phyloP scores from a whole-genome alignment of 2,888 invertebrate species.

The Pocota personata region DNA sequence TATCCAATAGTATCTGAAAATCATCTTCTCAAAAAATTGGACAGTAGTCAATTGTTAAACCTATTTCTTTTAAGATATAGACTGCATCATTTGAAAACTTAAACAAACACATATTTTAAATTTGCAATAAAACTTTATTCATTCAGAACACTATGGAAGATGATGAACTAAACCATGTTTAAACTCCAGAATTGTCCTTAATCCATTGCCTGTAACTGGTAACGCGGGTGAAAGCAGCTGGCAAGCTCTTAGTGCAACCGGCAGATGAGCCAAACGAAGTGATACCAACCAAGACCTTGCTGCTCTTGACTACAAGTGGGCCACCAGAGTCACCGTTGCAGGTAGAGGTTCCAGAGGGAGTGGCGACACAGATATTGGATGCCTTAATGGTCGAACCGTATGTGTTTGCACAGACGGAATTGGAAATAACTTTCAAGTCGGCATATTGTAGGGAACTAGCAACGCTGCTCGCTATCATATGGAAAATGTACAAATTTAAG shows the following conservation, averaged over 20 bases:
- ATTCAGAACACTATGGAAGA: too few species aligned
- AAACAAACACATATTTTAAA: not conserved
- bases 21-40: too few species aligned
- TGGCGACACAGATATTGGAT: conserved; percentile 73
- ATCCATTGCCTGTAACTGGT: conserved; percentile 78
- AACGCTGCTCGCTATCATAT: too few species aligned
- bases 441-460: conserved; percentile 75
- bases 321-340: conserved; percentile 52
- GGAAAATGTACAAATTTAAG: too few species aligned
- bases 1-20: too few species aligned
- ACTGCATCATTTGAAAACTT: too few species aligned
- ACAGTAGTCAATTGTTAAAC: too few species aligned
- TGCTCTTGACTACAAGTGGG: conserved; percentile 3
- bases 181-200: conserved; percentile 74
- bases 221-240: conserved; percentile 76
- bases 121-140: not conserved
- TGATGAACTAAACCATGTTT: conserved; percentile 5
- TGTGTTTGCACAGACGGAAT: conserved; percentile 74
- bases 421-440: conserved; percentile 75
- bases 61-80: too few species aligned
- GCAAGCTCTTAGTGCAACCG: conserved; percentile 24
- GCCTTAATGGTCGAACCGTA: conserved; percentile 71
- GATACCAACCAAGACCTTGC: conserved; percentile 1
- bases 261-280: conserved; percentile 4
- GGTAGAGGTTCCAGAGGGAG: conserved; percentile 56